Percentiles rank a stretch among this genome's conserved stretches.
Conservation (phyloP, 2,888 invertebrate species). For the Yponomeuta plumbellus region DNA sequence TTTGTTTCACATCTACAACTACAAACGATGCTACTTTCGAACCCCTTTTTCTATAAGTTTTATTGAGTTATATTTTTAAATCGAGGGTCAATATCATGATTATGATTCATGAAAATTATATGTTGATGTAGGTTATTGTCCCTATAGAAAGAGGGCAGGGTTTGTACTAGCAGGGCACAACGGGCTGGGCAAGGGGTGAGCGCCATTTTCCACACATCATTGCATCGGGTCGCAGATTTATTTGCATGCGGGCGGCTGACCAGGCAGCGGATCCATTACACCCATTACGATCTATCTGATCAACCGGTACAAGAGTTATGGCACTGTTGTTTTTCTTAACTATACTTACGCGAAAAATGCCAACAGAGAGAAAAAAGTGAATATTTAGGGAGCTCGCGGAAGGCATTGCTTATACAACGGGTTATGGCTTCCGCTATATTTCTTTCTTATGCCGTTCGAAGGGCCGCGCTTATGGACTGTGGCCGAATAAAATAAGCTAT, state of each 20-base stretch:
- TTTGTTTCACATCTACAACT: background rate
- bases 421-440: slow-evolving; percentile 55
- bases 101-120: slow-evolving; percentile 2
- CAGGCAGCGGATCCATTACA: slow-evolving; percentile 75
- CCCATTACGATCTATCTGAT: slow-evolving; percentile 74
- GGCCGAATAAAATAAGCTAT: slow-evolving; percentile 17
- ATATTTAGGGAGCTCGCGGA: slow-evolving; percentile 50
- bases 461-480: slow-evolving; percentile 26
- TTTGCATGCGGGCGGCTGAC: slow-evolving; percentile 78
- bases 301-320: slow-evolving; percentile 72
- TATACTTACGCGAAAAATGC: slow-evolving; percentile 65
- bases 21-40: background rate
- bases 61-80: slow-evolving; percentile 11
- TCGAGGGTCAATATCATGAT: background rate
- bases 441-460: slow-evolving; percentile 45
- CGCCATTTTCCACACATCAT: slow-evolving; percentile 77
- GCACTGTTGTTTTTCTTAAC: slow-evolving; percentile 71
- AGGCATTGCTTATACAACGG: slow-evolving; percentile 49
- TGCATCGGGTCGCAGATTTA: slow-evolving; percentile 76
- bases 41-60: slow-evolving; percentile 14
- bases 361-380: slow-evolving; percentile 48
- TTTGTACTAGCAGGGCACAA: slow-evolving; percentile 30
- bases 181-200: slow-evolving; percentile 54
- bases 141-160: slow-evolving; percentile 23
- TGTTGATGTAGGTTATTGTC: background rate